Percentiles rank a stretch among this genome's conserved stretches.
These are phyloP conservation scores for Phalacrocorax brasilianus DNA, from an alignment of 2,113 vertebrate species.

Conservation along the genomic window DNA sequence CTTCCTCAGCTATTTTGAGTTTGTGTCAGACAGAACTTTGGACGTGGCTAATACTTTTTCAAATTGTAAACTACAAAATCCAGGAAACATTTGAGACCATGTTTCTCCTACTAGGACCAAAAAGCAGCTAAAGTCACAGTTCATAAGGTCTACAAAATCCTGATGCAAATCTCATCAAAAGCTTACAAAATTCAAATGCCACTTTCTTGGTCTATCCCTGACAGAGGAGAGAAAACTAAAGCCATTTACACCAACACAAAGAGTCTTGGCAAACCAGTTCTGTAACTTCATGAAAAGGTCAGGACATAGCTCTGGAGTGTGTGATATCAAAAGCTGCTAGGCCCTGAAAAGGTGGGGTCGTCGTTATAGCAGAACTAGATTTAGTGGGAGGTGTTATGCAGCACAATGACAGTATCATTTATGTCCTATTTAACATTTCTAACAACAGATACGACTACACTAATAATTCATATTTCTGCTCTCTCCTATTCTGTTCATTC, in stretches of 20 bases:
- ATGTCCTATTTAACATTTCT: neutral
- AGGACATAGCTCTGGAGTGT: neutral
- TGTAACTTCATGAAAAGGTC: neutral
- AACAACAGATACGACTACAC: neutral
- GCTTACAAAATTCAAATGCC: neutral
- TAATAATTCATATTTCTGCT: neutral
- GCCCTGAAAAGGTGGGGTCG: neutral
- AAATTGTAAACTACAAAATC: neutral
- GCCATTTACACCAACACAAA: neutral
- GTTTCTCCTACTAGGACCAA: neutral
- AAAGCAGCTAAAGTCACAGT: neutral
- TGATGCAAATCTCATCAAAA: neutral
- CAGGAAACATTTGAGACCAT: neutral
- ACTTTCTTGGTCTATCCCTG: neutral
- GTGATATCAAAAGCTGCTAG: neutral
- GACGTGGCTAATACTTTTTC: neutral
- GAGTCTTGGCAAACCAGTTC: constrained; percentile 13
- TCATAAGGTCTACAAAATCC: neutral
- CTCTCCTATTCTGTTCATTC: neutral
- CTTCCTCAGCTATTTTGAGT: neutral
- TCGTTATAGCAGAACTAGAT: neutral
- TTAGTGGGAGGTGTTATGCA: neutral
- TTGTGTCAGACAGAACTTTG: neutral
- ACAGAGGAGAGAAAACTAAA: neutral
- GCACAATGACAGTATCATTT: neutral